Evolutionary conservation across 2,888 invertebrate species (phyloP).

Genomic region (Ischnus inquisitorius): DNA sequence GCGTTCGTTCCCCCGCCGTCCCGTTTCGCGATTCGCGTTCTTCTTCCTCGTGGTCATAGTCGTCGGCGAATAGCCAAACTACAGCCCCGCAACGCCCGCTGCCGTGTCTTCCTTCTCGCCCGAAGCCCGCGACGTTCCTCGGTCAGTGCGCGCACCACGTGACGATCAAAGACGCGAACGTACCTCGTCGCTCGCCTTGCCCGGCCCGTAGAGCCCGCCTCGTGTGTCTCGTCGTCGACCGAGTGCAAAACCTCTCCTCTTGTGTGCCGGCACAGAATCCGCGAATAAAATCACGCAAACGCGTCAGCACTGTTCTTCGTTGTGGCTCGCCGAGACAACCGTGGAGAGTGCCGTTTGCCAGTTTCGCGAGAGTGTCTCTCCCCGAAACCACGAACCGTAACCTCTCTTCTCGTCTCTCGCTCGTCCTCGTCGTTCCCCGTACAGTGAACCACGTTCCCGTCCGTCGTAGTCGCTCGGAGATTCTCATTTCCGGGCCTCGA

Average conservation of each 20-base stretch:
- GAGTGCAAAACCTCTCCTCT: constrained; percentile 26
- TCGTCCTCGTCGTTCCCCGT: constrained; percentile 18
- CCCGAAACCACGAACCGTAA: constrained; percentile 57
- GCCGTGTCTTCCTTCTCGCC: constrained; percentile 3
- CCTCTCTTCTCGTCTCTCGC: constrained; percentile 22
- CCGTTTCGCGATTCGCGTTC: constrained; percentile 8
- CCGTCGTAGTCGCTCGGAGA: constrained; percentile 35
- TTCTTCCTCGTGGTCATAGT: constrained; percentile 31
- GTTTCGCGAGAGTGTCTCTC: constrained; percentile 62
- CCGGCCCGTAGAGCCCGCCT: constrained; percentile 8
- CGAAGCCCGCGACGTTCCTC: constrained; percentile 31
- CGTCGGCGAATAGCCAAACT: not conserved
- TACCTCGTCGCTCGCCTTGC: constrained; percentile 7
- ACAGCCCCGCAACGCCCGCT: not conserved
- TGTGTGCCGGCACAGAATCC: not conserved
- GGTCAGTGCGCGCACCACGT: constrained; percentile 45
- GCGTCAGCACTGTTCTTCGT: constrained; percentile 10
- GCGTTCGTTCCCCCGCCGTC: not conserved
- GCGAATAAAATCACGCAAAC: constrained; percentile 36
- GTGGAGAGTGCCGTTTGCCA: constrained; percentile 57
- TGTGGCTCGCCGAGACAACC: constrained; percentile 48
- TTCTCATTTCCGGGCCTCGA: constrained; percentile 25
- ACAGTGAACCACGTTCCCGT: constrained; percentile 26
- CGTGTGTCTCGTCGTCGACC: constrained; percentile 37
- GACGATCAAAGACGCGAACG: constrained; percentile 53